These are phyloP conservation scores for Rosalia funebris DNA, from an alignment of 2,888 invertebrate genomes.

Conservation along the genomic window DNA sequence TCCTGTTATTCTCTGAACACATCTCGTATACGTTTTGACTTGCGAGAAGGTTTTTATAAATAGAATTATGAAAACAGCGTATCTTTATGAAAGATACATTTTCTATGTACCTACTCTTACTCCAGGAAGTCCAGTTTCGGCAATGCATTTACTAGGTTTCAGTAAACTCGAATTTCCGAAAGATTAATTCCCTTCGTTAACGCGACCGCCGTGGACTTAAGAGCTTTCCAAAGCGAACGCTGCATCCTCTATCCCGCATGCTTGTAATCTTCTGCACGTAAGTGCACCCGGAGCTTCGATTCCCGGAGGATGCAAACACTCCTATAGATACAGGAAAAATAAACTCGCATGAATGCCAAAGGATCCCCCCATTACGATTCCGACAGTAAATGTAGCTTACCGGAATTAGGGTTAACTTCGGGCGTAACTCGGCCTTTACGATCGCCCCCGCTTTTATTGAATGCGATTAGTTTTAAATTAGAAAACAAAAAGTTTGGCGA, in stretches of 20 bases:
- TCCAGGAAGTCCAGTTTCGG: too few species aligned
- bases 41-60: too few species aligned
- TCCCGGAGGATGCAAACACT: conserved; percentile 31
- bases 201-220: too few species aligned
- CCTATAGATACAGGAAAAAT: conserved; percentile 36
- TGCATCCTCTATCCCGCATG: conserved; percentile 18
- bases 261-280: conserved; percentile 32
- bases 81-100: too few species aligned
- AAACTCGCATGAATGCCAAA: conserved; percentile 33
- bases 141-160: too few species aligned
- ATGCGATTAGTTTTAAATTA: conserved; percentile 18
- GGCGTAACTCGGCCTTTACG: conserved; percentile 40
- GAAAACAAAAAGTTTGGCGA: neutral
- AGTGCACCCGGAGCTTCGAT: conserved; percentile 28
- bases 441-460: conserved; percentile 18
- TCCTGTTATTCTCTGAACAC: too few species aligned
- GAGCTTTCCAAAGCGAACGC: conserved; percentile 18
- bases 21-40: too few species aligned
- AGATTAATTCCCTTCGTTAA: too few species aligned
- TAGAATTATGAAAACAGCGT: too few species aligned
- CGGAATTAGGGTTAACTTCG: conserved; percentile 35
- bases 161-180: too few species aligned
- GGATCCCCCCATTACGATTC: conserved; percentile 29
- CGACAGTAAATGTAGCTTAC: conserved; percentile 37
- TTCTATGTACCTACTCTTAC: too few species aligned